Conservation (phyloP, 1,140 invertebrate species). For the Rhopalosiphum maidis region DNA sequence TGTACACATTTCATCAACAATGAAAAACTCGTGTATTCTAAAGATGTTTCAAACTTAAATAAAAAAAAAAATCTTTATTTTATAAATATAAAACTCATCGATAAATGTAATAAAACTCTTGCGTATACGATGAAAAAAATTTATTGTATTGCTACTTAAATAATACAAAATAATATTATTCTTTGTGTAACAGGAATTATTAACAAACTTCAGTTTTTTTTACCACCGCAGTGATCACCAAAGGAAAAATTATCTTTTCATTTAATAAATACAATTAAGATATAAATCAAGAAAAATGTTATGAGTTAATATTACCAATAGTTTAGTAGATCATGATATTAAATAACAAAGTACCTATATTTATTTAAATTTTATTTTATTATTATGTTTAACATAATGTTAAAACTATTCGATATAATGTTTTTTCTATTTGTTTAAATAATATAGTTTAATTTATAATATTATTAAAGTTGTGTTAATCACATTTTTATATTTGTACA, state of each 20-base stretch:
- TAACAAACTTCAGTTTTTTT: background rate
- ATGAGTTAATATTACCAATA: background rate
- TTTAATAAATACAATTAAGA: background rate
- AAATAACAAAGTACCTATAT: background rate
- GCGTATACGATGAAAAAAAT: background rate
- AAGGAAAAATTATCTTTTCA: background rate
- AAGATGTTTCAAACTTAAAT: slow-evolving; percentile 39
- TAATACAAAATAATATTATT: slow-evolving; percentile 1
- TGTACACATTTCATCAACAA: background rate
- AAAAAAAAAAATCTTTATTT: slow-evolving; percentile 34
- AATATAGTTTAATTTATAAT: background rate
- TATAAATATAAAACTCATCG: slow-evolving; percentile 30
- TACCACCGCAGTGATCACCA: background rate
- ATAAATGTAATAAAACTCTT: slow-evolving; percentile 32
- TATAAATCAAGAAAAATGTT: background rate
- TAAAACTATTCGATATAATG: background rate
- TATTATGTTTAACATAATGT: background rate
- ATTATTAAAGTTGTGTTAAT: background rate
- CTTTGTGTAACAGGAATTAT: background rate
- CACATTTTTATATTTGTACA: background rate
- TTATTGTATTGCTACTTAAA: slow-evolving; percentile 7
- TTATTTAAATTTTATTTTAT: background rate
- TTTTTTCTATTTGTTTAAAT: background rate
- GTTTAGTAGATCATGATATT: background rate
- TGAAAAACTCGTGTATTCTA: background rate